Evolutionary conservation across 1,140 invertebrate species (phyloP).

Genomic region (Vollenhovia emeryi): DNA sequence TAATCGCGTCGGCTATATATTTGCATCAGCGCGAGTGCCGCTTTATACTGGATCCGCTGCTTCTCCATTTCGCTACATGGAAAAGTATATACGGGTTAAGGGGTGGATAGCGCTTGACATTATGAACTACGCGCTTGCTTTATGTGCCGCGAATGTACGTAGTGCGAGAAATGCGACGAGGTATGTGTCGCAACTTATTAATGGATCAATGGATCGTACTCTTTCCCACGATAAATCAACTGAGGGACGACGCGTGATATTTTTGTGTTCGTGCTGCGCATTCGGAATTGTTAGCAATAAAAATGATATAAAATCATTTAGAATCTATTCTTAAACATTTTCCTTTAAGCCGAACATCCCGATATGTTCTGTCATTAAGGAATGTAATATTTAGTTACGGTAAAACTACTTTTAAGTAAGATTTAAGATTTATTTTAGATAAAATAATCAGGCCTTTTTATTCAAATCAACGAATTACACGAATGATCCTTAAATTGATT

Average conservation of each 20-base stretch:
- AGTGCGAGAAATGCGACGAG: slow-evolving; percentile 8
- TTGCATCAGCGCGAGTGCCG: slow-evolving; percentile 56
- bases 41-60: slow-evolving; percentile 41
- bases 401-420: neutral
- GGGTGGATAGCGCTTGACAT: slow-evolving; percentile 37
- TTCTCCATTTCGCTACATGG: slow-evolving; percentile 26
- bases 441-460: neutral
- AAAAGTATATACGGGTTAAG: slow-evolving; percentile 49
- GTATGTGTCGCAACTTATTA: slow-evolving; percentile 29
- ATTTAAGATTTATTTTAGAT: neutral
- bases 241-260: neutral
- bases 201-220: slow-evolving; percentile 26
- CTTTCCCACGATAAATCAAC: neutral
- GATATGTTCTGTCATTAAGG: neutral
- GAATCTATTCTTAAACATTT: neutral
- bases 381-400: neutral
- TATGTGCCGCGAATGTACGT: slow-evolving; percentile 11
- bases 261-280: neutral
- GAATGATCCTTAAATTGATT: neutral
- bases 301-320: neutral
- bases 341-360: neutral
- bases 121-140: slow-evolving; percentile 34
- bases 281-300: neutral
- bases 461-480: neutral
- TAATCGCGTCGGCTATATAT: slow-evolving; percentile 62